Percentiles rank a stretch among this genome's conserved stretches.
Conservation (phyloP, 2,888 invertebrate species). For the Amphimallon solstitiale region DNA sequence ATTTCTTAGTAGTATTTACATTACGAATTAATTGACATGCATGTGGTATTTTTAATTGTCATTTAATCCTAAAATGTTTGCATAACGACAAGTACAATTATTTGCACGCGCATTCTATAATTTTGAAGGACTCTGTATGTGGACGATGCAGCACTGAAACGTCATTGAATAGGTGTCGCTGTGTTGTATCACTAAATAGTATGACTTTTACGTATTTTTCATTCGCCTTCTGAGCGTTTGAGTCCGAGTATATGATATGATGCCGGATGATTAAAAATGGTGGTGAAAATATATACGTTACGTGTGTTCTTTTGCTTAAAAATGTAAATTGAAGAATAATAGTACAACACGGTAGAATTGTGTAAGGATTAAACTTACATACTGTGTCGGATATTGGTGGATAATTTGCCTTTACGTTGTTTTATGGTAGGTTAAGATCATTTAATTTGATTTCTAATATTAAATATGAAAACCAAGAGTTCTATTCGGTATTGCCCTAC, state of each 20-base stretch:
- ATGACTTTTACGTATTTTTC: constrained; percentile 21
- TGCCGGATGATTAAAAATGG: constrained; percentile 19
- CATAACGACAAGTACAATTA: no score
- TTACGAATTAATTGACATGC: no score
- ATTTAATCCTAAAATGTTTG: no score
- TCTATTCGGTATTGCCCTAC: constrained; percentile 19
- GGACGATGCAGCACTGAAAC: not conserved
- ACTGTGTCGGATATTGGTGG: constrained; percentile 22
- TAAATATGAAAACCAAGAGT: constrained; percentile 30
- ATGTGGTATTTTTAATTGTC: no score
- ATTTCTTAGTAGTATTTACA: no score
- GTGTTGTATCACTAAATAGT: no score
- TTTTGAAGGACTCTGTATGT: constrained; percentile 6
- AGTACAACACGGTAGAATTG: constrained; percentile 18
- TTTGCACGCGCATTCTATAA: not conserved
- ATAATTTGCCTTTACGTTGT: constrained; percentile 17
- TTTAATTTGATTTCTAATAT: constrained; percentile 20
- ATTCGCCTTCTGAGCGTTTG: not conserved
- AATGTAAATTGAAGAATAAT: constrained; percentile 18
- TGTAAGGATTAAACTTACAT: constrained; percentile 16
- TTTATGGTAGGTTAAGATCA: constrained; percentile 34
- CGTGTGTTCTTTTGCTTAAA: constrained; percentile 1
- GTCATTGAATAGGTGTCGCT: constrained; percentile 27
- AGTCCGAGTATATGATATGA: no score
- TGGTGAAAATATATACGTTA: constrained; percentile 9